A percentile compares a stretch with the other conserved stretches of the same genome.
phyloP scores from a whole-genome alignment of 2,888 invertebrate species.

The Cacoxenus indagator region DNA sequence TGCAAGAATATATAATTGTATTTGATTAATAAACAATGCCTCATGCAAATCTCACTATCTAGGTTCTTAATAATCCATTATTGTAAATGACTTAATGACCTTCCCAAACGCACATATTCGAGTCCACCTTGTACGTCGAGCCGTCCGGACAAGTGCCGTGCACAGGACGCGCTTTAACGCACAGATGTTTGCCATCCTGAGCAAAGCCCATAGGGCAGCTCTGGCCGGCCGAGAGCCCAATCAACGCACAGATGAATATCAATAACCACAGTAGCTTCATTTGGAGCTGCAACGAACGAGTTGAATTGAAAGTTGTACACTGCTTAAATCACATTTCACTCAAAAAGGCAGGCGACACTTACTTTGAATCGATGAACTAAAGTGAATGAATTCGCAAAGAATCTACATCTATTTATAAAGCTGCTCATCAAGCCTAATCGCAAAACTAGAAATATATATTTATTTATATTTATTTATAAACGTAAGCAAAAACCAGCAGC shows the following conservation, averaged over 20 bases:
- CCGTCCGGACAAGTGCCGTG: constrained; percentile 58
- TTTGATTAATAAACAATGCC: no score
- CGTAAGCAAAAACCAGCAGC: no score
- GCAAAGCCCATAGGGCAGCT: constrained; percentile 46
- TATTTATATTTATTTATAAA: constrained; percentile 26
- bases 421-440: no score
- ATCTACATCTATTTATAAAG: constrained; percentile 4
- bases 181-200: constrained; percentile 38
- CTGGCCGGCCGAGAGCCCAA: constrained; percentile 32
- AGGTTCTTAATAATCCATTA: background rate
- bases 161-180: constrained; percentile 54
- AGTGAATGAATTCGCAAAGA: background rate
- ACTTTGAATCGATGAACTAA: background rate
- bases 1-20: no score
- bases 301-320: background rate
- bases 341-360: no score
- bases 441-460: no score
- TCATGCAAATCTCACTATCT: no score
- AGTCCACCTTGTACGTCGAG: constrained; percentile 47
- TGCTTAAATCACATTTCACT: no score
- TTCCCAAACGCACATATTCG: constrained; percentile 48
- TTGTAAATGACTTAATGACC: background rate
- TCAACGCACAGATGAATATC: constrained; percentile 31
- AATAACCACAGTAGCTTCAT: constrained; percentile 6
- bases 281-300: background rate